Percentiles rank a stretch among this genome's conserved stretches.
Conservation (phyloP, 1,140 invertebrate species). For the Diorhabda sublineata region DNA sequence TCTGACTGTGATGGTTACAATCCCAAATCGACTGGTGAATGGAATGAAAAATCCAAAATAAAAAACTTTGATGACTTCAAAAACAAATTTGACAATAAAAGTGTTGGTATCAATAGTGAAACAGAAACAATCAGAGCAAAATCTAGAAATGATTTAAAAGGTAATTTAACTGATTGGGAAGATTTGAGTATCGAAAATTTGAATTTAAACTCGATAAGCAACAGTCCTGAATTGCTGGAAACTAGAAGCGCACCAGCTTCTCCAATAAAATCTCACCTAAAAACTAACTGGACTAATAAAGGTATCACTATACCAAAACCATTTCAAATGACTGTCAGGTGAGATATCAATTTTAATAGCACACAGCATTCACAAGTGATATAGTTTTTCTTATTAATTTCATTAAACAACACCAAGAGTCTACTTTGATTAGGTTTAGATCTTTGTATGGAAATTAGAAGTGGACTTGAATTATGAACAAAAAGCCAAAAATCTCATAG, state of each 20-base stretch:
- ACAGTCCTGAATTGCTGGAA: slow-evolving; percentile 29
- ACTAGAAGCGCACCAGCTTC: slow-evolving; percentile 54
- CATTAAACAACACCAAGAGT: no score
- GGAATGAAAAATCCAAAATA: neutral
- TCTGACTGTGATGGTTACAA: neutral
- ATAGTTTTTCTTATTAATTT: no score
- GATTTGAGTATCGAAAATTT: slow-evolving; percentile 38
- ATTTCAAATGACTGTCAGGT: slow-evolving; percentile 65
- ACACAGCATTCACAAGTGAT: no score
- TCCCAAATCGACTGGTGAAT: neutral
- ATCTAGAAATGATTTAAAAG: slow-evolving; percentile 31
- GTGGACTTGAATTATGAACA: no score
- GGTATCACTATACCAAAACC: slow-evolving; percentile 59
- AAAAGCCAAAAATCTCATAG: no score
- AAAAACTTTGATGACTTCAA: neutral
- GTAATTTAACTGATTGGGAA: slow-evolving; percentile 37
- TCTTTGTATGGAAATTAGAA: no score
- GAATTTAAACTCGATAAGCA: slow-evolving; percentile 28
- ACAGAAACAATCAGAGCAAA: slow-evolving; percentile 23
- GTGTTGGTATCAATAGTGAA: neutral
- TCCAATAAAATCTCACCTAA: slow-evolving; percentile 46
- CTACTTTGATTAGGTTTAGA: no score
- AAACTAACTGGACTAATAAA: slow-evolving; percentile 43
- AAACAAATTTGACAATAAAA: neutral
- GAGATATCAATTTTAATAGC: slow-evolving; percentile 18